Conservation (phyloP, 2,797 vertebrate genomes). For the Nasua narica region DNA sequence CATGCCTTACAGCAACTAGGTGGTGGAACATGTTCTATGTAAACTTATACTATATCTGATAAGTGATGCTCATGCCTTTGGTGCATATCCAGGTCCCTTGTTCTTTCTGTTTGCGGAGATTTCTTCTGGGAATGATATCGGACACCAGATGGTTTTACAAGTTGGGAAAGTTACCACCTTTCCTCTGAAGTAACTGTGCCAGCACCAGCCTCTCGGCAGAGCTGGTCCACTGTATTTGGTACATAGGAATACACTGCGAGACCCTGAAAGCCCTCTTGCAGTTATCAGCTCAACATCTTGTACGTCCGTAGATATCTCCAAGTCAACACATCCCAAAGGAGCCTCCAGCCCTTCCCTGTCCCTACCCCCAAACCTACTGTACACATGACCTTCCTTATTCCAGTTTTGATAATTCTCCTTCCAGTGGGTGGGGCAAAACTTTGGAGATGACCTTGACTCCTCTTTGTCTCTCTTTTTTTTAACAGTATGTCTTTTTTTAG, state of each 20-base stretch:
- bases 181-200: neutral
- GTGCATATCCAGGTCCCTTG: neutral
- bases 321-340: neutral
- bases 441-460: neutral
- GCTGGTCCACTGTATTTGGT: neutral
- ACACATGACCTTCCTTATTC: neutral
- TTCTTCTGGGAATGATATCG: neutral
- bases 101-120: neutral
- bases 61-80: neutral
- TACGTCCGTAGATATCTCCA: neutral
- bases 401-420: neutral
- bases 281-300: neutral
- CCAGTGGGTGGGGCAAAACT: neutral
- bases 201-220: neutral
- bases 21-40: neutral
- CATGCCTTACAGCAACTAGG: neutral
- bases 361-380: neutral
- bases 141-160: neutral
- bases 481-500: no score
- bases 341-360: accelerated
- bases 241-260: neutral
- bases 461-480: neutral
- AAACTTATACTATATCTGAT: neutral
- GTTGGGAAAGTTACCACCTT: neutral
- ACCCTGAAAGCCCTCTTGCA: neutral